These are phyloP conservation scores for Apodemus agrarius DNA, from an alignment of 2,797 vertebrate species.

Conservation along the genomic window DNA sequence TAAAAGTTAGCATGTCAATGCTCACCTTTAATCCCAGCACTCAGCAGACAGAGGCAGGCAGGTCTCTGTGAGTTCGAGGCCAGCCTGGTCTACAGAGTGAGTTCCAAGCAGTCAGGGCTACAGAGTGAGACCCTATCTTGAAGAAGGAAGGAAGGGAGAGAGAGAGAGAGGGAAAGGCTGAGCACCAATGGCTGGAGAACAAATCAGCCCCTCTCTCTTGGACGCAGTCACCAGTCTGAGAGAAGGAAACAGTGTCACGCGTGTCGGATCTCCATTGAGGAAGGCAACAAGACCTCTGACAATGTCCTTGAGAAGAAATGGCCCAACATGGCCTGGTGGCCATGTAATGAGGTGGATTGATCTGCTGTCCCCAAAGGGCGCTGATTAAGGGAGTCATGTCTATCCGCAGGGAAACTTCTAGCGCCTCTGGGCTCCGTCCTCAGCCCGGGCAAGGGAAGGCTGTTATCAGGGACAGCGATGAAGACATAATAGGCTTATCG, in stretches of 20 bases:
- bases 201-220: background rate
- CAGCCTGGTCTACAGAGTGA: background rate
- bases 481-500: conserved; percentile 71
- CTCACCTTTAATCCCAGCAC: background rate
- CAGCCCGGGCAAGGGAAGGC: background rate
- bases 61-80: background rate
- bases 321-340: conserved; percentile 15
- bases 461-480: conserved; percentile 40
- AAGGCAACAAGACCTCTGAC: conserved; percentile 18
- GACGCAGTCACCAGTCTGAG: background rate
- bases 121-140: background rate
- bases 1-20: background rate
- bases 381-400: conserved; percentile 64
- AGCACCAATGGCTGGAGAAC: background rate
- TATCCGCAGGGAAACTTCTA: conserved; percentile 58
- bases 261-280: background rate
- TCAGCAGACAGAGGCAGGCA: background rate
- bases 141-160: background rate
- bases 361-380: conserved; percentile 54
- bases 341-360: conserved; percentile 58
- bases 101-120: background rate
- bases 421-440: conserved; percentile 57
- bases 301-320: conserved; percentile 66
- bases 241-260: conserved; percentile 16
- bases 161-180: background rate